Base-by-base conservation (phyloP, 2,888 invertebrate species). In the Argyra leucocephala region DNA sequence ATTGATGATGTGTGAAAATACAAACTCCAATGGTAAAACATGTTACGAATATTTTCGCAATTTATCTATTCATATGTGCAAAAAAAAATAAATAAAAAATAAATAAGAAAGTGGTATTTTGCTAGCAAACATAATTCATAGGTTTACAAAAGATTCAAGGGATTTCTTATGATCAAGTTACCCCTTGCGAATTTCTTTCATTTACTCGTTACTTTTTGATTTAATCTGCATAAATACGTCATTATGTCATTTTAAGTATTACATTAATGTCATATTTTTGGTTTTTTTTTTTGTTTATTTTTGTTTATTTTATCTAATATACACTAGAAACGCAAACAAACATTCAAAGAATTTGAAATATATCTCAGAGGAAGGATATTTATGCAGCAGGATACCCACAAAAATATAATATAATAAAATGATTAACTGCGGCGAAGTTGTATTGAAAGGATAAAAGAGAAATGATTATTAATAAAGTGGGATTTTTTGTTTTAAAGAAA, bases 151-250 rank as follows among this genome's bases (percentile, higher is more conserved):
- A n/a, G 12, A 31, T 31, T 7, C 31, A 31, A n/a, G 7, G 7
- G 31, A 31, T 31, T 31, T 31, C 31, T 31, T 7, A 31, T 31
- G 31, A 31, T 31, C 7, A 31, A 18, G 48, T 18, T 48, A 48
- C 48, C 48, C 48, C 48, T 48, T 48, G 48, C 48, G 5, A 31
- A 15, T 48, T 48, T 31, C 12, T 18, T 48, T 31, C 31, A 31
- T 31, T 31, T 2, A 7, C 31, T 10, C 31, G 31, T 48, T 18
- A 48, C 48, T 48, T 48, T 37, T 37, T 37, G 37, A 37, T 37
- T 48, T 18, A 48, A 48, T 48, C 48, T 48, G 48, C 48, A 48
- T 48, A 48, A 48, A 48, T 48, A 48, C 48, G 48, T 48, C 48
- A 48, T 48, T 48, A 48, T 48, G 48, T 48, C 48, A 48, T 18